Evolutionary conservation across 2,113 vertebrate species (phyloP).

Genomic region (Illadopsis cleaveri): DNA sequence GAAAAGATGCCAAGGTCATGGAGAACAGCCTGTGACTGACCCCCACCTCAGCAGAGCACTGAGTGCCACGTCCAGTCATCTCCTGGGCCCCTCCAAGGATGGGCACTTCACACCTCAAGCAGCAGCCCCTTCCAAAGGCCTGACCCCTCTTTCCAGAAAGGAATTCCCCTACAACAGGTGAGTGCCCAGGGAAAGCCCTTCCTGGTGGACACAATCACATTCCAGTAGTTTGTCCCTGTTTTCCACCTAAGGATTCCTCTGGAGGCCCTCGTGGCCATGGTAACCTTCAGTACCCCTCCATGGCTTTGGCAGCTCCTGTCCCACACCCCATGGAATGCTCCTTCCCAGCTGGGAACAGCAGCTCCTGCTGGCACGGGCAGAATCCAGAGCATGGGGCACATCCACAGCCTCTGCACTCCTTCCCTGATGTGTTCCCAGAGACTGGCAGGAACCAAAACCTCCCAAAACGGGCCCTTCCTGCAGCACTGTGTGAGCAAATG

Average conservation of each 20-base stretch:
- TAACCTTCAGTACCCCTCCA: fast-evolving
- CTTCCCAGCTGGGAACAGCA: not conserved
- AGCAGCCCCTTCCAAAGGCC: not conserved
- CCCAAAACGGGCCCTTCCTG: fast-evolving
- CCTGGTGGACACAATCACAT: not conserved
- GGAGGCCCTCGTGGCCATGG: not conserved
- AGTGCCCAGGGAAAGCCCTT: not conserved
- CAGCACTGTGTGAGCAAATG: not conserved
- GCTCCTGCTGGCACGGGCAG: not conserved
- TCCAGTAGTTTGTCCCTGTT: not conserved
- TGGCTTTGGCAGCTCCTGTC: not conserved
- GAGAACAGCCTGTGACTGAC: not conserved
- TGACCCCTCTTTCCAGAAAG: not conserved
- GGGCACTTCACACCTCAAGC: not conserved
- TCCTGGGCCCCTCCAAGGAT: not conserved
- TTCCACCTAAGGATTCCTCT: not conserved
- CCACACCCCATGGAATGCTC: not conserved
- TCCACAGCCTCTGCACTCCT: not conserved
- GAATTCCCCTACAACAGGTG: not conserved
- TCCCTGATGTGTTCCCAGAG: not conserved
- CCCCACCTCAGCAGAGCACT: too few species aligned
- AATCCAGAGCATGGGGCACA: fast-evolving
- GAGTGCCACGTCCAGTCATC: fast-evolving
- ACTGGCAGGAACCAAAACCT: not conserved
- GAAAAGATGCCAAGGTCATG: not conserved